Conservation (phyloP, 1,140 invertebrate species). For the Colletes latitarsis region DNA sequence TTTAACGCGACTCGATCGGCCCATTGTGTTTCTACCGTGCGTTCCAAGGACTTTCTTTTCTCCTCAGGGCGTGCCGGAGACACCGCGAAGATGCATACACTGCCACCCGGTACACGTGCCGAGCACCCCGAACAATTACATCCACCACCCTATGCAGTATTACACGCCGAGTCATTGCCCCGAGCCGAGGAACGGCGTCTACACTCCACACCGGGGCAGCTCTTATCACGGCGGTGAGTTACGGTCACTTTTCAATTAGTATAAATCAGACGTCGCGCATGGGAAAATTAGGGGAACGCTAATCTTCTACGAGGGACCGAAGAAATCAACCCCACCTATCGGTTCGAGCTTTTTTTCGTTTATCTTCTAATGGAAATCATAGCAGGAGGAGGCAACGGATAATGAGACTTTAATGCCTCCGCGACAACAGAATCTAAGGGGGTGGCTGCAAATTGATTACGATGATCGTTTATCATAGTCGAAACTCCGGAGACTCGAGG, state of each 20-base stretch:
- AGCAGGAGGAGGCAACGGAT: too few relatives aligned
- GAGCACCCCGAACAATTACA: slow-evolving; percentile 73
- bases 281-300: background rate
- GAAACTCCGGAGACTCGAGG: too few relatives aligned
- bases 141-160: slow-evolving; percentile 74
- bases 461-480: too few relatives aligned
- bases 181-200: slow-evolving; percentile 70
- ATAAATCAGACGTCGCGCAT: slow-evolving; percentile 23
- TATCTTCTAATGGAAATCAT: too few relatives aligned
- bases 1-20: background rate
- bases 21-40: background rate
- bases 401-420: too few relatives aligned
- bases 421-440: too few relatives aligned
- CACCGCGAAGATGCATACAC: slow-evolving; percentile 75
- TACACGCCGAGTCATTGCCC: slow-evolving; percentile 76
- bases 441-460: too few relatives aligned
- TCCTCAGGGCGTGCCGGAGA: slow-evolving; percentile 68
- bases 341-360: too few relatives aligned
- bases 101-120: slow-evolving; percentile 74
- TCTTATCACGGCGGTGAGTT: slow-evolving; percentile 77
- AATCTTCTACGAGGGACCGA: background rate
- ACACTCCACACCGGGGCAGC: slow-evolving; percentile 72
- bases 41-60: slow-evolving; percentile 24
- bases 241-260: slow-evolving; percentile 29
- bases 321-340: background rate